Percentiles rank a stretch among this genome's conserved stretches.
Evolutionary conservation across 2,797 vertebrate species (phyloP).

Genomic region (Sitta carolinensis): DNA sequence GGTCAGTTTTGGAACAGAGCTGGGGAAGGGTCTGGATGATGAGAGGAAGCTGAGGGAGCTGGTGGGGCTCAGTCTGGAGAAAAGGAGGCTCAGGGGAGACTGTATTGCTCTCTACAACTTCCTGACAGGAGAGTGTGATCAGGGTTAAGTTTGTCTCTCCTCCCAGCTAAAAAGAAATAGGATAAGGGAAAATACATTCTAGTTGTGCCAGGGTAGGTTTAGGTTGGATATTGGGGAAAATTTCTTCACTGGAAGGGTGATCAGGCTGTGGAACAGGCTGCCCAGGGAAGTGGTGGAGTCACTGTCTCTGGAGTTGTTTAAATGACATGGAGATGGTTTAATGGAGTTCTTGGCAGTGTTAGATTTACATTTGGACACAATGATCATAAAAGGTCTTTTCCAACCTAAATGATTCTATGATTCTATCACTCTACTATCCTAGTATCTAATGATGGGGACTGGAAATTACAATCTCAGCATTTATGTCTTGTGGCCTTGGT

Average conservation of each 20-base stretch:
- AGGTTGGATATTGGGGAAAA: not conserved
- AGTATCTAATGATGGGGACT: not conserved
- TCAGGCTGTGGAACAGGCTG: not conserved
- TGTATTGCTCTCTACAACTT: not conserved
- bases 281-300: not conserved
- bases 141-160: not conserved
- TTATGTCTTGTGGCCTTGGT: not conserved
- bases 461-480: not conserved
- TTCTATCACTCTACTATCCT: not conserved
- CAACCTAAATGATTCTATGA: not conserved
- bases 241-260: not conserved
- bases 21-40: not conserved
- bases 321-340: not conserved
- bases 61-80: not conserved
- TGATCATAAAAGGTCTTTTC: not conserved
- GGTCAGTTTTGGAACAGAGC: not conserved
- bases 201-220: not conserved
- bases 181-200: accelerated
- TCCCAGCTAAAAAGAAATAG: not conserved
- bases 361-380: not conserved
- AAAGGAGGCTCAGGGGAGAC: not conserved
- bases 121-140: not conserved
- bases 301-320: not conserved
- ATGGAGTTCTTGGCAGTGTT: not conserved
- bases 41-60: not conserved